These are phyloP conservation scores for Peromyscus attwateri DNA, from an alignment of 2,797 vertebrate genomes.

Conservation along the genomic window DNA sequence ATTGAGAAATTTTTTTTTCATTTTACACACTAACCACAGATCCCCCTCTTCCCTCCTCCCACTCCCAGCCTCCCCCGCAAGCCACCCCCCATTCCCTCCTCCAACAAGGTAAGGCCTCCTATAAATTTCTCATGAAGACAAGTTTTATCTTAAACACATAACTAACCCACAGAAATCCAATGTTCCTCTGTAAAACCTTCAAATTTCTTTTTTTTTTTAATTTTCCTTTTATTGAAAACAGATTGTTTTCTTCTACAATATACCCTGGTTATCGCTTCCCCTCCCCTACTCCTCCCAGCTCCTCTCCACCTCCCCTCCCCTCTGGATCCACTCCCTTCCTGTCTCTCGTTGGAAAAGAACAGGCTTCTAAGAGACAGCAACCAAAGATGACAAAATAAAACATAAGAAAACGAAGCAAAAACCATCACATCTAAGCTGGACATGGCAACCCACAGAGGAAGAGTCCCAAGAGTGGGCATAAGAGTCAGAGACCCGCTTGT, in stretches of 20 bases:
- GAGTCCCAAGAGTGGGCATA: neutral
- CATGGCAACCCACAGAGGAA: neutral
- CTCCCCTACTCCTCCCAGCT: neutral
- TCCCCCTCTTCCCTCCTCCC: too few species aligned
- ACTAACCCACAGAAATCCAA: neutral
- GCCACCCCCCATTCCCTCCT: too few species aligned
- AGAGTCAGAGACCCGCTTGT: neutral
- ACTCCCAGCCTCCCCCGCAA: too few species aligned
- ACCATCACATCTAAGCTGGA: neutral
- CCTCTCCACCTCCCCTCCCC: neutral
- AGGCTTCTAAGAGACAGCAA: neutral
- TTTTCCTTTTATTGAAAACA: neutral
- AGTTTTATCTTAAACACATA: slow-evolving; percentile 11
- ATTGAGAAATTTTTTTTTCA: too few species aligned
- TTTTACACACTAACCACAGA: too few species aligned
- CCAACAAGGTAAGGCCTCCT: too few species aligned
- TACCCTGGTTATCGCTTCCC: neutral
- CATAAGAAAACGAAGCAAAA: neutral
- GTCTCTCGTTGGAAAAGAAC: neutral
- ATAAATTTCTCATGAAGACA: neutral
- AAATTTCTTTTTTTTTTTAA: neutral
- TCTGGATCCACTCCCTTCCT: neutral
- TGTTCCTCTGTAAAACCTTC: slow-evolving; percentile 17
- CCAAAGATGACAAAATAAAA: neutral
- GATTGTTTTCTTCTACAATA: neutral